phyloP scores from a whole-genome alignment of 2,888 invertebrate genomes.

The Cancer borealis region DNA sequence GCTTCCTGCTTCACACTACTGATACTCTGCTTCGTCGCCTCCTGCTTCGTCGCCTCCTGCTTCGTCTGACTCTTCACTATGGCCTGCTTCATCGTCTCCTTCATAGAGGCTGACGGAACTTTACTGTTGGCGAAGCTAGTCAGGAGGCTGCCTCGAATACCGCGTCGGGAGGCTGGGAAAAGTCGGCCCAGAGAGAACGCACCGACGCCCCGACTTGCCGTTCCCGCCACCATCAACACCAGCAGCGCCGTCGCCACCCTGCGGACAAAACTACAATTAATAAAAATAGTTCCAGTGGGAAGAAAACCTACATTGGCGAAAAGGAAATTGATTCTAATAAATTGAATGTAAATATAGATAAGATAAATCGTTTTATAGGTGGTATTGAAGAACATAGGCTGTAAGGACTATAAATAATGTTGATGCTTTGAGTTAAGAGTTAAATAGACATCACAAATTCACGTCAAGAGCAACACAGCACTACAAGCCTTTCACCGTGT shows the following conservation, averaged over 20 bases:
- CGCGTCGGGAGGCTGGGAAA: constrained; percentile 69
- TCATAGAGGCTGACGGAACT: constrained; percentile 44
- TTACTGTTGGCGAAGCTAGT: neutral
- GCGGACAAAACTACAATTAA: neutral
- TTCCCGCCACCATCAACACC: constrained; percentile 49
- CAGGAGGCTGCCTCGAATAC: constrained; percentile 60
- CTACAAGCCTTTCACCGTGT: neutral
- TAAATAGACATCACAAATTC: neutral
- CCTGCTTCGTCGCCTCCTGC: neutral
- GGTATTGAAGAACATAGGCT: no score
- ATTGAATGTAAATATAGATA: neutral
- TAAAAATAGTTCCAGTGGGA: neutral
- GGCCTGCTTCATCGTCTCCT: constrained; percentile 60
- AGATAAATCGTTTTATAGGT: no score
- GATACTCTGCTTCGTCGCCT: neutral
- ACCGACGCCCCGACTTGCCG: neutral
- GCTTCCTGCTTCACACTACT: neutral
- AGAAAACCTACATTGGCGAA: neutral
- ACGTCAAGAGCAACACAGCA: neutral
- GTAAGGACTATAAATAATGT: neutral
- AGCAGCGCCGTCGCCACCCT: constrained; percentile 39
- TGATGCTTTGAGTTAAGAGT: neutral
- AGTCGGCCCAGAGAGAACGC: constrained; percentile 64
- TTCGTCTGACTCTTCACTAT: neutral
- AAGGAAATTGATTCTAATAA: neutral